Evolutionary conservation across 2,797 vertebrate genomes (phyloP), one percentile per base, ranked within the genome.

Genomic region (Neosalanx taihuensis): DNA sequence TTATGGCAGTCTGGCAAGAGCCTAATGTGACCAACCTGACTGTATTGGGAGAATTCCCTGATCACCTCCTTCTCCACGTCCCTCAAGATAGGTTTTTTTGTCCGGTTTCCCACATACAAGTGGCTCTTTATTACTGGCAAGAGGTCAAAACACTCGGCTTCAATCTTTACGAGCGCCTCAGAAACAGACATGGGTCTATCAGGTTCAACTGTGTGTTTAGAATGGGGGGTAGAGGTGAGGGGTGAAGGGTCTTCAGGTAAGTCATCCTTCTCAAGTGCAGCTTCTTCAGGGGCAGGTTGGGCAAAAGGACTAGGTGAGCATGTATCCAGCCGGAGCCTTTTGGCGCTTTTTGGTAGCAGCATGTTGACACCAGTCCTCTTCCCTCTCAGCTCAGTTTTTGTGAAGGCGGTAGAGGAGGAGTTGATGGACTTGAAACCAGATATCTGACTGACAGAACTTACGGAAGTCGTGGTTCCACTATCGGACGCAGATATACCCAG

Each of bases 31-130:
- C 92, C 72, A 81, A 99, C 98, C 91, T 90, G 92, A 70, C 85
- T 91, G 53, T 83, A 85, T 13, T 87, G 77, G 79, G 89, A 93
- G 73, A 96, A 94, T 69, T 96, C 94, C 70, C 85, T 78, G 64
- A 99, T 90, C 18, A 97, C 91, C 81, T 95, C 92, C 76, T 92
- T 97, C 85, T 99, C 98, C 83, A 96, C 94, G 72, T 97, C 94
- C 87, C 91, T 94, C 87, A 99, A 83, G 53, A 97, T 81, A 0
- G 98, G 97, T 77, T 94, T 87, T 73, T 87, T 93, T 20, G 96
- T 94, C 76, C 93, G 85, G 70, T 90, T 95, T n/a, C 94, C 93
- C 9, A 95, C 92, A 37, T 82, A 76, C 29, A 98, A 46, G 0
- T 96, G 95, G 81, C 95, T 94, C 69, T 87, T 89, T 72, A 99